These are phyloP conservation scores for Dendrolimus punctatus DNA, from an alignment of 1,140 invertebrate genomes.

Conservation along the genomic window DNA sequence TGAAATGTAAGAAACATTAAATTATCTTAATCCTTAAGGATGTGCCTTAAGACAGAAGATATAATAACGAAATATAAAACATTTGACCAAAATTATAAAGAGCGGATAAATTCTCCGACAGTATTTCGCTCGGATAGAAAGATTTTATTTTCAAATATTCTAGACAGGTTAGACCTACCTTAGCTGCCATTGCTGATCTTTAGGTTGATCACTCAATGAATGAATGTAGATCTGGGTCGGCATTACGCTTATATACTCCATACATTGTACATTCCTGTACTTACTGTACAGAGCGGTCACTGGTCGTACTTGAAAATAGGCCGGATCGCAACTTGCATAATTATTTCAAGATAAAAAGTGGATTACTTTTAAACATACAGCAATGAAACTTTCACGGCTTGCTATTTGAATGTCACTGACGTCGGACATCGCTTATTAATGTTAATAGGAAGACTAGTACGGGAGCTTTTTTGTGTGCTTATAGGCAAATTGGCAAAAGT, in stretches of 20 bases:
- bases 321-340: constrained; percentile 4
- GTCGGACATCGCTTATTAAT: too few relatives aligned
- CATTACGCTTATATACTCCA: constrained; percentile 26
- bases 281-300: constrained; percentile 20
- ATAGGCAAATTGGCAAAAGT: too few relatives aligned
- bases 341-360: too few relatives aligned
- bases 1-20: too few relatives aligned
- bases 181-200: constrained; percentile 37
- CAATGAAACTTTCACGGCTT: too few relatives aligned
- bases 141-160: not conserved
- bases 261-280: constrained; percentile 5
- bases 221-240: constrained; percentile 14
- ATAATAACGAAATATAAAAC: too few relatives aligned
- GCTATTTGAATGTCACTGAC: too few relatives aligned
- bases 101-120: not conserved
- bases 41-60: too few relatives aligned
- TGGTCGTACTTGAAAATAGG: constrained; percentile 33
- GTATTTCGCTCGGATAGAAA: not conserved
- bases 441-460: too few relatives aligned
- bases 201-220: constrained; percentile 26
- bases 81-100: not conserved
- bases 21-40: too few relatives aligned
- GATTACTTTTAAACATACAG: too few relatives aligned
- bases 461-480: too few relatives aligned
- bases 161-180: constrained; percentile 21